A percentile compares a stretch with the other conserved stretches of the same genome.
phyloP scores from a whole-genome alignment of 2,113 vertebrate species.

The Hipposideros armiger region DNA sequence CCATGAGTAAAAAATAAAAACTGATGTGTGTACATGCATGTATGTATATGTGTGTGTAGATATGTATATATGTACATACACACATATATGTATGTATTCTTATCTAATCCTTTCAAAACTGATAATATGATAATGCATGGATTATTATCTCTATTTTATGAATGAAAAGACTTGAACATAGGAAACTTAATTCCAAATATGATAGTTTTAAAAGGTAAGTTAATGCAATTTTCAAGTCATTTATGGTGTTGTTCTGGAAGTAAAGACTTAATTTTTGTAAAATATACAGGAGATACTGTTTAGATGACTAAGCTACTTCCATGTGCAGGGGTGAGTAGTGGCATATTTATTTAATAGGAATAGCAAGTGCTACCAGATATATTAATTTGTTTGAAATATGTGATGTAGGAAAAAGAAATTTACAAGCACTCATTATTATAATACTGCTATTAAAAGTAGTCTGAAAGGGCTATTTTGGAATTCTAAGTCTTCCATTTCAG shows the following conservation, averaged over 20 bases:
- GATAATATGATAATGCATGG: background rate
- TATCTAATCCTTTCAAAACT: background rate
- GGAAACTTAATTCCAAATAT: background rate
- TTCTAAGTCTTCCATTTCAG: constrained; percentile 25
- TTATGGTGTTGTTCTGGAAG: background rate
- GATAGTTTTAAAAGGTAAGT: background rate
- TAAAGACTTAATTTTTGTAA: background rate
- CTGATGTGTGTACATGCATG: background rate
- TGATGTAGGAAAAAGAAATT: background rate
- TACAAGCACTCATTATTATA: background rate
- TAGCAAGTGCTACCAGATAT: background rate
- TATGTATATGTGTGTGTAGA: background rate
- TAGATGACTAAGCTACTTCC: background rate
- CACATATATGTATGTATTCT: background rate
- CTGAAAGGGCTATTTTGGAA: constrained; percentile 40
- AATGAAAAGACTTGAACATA: background rate
- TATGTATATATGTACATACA: background rate
- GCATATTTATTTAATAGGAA: background rate
- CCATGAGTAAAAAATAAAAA: background rate
- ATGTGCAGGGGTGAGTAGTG: background rate
- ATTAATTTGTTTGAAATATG: background rate
- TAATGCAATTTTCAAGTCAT: background rate
- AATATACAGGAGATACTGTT: background rate
- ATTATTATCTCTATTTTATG: background rate
- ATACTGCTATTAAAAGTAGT: background rate